These are phyloP conservation scores for Bucorvus abyssinicus DNA, from an alignment of 2,797 vertebrate genomes.

Conservation along the genomic window DNA sequence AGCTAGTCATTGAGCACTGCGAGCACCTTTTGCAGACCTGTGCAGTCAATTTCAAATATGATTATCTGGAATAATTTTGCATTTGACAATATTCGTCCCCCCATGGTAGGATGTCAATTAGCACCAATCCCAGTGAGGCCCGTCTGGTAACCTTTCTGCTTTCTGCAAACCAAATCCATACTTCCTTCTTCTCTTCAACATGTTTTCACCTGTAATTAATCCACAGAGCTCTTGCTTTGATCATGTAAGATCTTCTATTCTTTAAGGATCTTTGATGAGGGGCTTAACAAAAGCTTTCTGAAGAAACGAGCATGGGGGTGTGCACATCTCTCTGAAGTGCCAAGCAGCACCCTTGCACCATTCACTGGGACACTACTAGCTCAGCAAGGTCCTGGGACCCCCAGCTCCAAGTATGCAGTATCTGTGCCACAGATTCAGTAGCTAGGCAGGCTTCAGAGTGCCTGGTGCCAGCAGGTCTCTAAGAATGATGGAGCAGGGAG, in stretches of 20 bases:
- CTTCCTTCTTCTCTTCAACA: not conserved
- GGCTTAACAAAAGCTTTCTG: not conserved
- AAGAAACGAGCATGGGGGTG: rapidly evolving
- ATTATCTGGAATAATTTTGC: not conserved
- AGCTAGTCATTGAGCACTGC: not conserved
- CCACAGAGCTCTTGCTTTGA: not conserved
- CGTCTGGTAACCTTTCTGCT: not conserved
- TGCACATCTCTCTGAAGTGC: not conserved
- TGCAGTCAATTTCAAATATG: not conserved
- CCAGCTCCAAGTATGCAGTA: not conserved
- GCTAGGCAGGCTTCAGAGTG: not conserved
- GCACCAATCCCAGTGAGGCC: not conserved
- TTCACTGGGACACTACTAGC: not conserved
- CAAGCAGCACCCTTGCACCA: not conserved
- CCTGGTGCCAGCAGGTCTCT: not conserved
- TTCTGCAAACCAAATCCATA: not conserved
- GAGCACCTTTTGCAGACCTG: not conserved
- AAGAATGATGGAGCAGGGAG: not conserved
- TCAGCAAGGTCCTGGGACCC: not conserved
- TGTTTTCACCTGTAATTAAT: constrained; percentile 3
- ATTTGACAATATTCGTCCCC: not conserved
- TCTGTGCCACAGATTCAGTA: not conserved
- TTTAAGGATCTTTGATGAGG: not conserved
- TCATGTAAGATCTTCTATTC: not conserved
- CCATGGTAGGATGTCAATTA: not conserved